Evolutionary conservation across 1,140 invertebrate species (phyloP).

Genomic region (Hestina assimilis): DNA sequence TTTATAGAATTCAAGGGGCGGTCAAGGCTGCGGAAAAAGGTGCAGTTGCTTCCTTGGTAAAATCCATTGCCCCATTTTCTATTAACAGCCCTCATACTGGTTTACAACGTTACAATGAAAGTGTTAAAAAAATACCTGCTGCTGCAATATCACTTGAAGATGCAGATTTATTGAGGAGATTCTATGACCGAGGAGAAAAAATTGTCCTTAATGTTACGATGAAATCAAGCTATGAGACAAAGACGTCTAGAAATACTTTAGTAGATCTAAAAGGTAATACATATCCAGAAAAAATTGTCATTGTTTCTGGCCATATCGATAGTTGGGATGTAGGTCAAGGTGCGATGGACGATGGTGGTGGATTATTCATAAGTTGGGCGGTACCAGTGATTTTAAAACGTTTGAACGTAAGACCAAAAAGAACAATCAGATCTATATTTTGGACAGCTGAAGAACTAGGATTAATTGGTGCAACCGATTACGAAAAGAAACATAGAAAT

Average conservation of each 20-base stretch:
- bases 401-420: slow-evolving; percentile 82
- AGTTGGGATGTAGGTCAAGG: slow-evolving; percentile 94
- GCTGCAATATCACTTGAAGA: slow-evolving; percentile 90
- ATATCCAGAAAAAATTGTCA: slow-evolving; percentile 82
- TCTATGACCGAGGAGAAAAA: slow-evolving; percentile 80
- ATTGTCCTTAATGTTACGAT: slow-evolving; percentile 73
- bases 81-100: slow-evolving; percentile 85
- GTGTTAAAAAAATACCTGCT: slow-evolving; percentile 86
- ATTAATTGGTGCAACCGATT: slow-evolving; percentile 81
- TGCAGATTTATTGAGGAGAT: slow-evolving; percentile 84
- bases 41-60: slow-evolving; percentile 86
- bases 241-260: slow-evolving; percentile 84
- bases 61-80: slow-evolving; percentile 87
- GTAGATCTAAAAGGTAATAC: slow-evolving; percentile 83
- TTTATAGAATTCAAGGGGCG: slow-evolving; percentile 70
- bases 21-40: slow-evolving; percentile 82
- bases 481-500: slow-evolving; percentile 80
- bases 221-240: slow-evolving; percentile 66
- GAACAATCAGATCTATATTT: slow-evolving; percentile 88
- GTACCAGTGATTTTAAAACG: slow-evolving; percentile 83
- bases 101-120: slow-evolving; percentile 79
- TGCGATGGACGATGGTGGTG: slow-evolving; percentile 92
- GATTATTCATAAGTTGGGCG: slow-evolving; percentile 89
- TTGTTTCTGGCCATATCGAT: slow-evolving; percentile 91
- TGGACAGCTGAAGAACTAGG: slow-evolving; percentile 92